Evolutionary conservation across 2,888 invertebrate genomes (phyloP), one percentile per base, ranked within the genome.

Genomic region (Eupithecia abbreviata): DNA sequence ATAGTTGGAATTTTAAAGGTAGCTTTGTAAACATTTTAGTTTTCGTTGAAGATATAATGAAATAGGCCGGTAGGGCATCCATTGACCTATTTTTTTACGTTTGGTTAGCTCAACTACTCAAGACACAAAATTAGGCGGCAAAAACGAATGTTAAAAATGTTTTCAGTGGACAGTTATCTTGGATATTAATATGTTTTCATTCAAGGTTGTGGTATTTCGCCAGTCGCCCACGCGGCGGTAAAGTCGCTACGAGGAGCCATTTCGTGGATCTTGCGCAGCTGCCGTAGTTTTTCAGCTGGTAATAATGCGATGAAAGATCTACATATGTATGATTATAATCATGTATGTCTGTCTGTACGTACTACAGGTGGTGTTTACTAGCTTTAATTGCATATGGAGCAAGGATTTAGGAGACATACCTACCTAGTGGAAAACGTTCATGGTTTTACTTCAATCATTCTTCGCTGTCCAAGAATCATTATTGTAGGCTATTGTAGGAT

Each of bases 141-240:
- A 55, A 9, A 9, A 18, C 18, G 18, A 18, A 58, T 18, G 9
- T 18, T 18, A 0, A 18, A 9, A 9, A 9, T 3, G 5, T 42
- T 67, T 70, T 67, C 15, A 30, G 69, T 72, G 73, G 74, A 72
- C 71, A 55, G 49, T 66, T 77, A 68, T 74, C 45, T 69, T 13
- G 65, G 69, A 45, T 78, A 75, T 75, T 55, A 74, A 74, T 78
- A 78, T 66, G 71, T 65, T 74, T 78, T 76, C 76, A 78, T 76
- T 78, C 78, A 78, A 78, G 78, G 78, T 76, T 75, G 70, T 67
- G 42, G 73, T 67, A 30, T 78, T 75, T 75, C 71, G 75, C 75
- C 65, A 71, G 62, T 45, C 55, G 41, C 74, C 78, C 72, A 76
- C 78, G 69, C 76, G 12, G 9, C 18, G 73, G 41, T 71, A 45